Evolutionary conservation across 2,888 invertebrate species (phyloP), one percentile per base, ranked within the genome.

Genomic region (Hydriomena furcata): DNA sequence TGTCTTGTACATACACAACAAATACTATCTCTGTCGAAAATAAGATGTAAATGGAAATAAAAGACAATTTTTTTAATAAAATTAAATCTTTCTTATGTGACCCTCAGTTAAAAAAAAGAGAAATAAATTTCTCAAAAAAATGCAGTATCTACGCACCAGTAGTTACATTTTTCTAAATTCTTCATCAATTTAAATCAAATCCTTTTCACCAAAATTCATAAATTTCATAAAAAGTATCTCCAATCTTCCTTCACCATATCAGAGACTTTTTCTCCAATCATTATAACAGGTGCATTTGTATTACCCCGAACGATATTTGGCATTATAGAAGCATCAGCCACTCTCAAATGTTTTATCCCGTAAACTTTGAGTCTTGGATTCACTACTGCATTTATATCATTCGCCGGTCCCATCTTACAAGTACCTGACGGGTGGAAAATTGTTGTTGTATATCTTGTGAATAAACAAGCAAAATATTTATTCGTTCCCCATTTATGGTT

Each of bases 261-360:
- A 7, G 85, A 68, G 1, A 67, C 75, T 60, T 85, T 85, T 36
- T 97, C 96, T 0, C 93, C 96, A 38, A 96, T 96, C 96, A 96
- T 96, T 11, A 96, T 94, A 0, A 93, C 92, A 0, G 96, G 94
- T 0, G 95, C 96, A 71, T 96, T 96, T 0, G 96, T 96, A 73
- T 96, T 96, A 0, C 94, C 95, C 59, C 95, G 94, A 3, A 95
- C 91, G 41, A 96, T 93, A 7, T 81, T 89, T 0, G 96, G 96
- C 96, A 96, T 96, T 31, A 97, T 93, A 3, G 95, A 95, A 1
- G 95, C 95, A 77, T 96, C 96, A 0, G 93, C 93, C 0, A 96
- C 95, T 50, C 96, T 89, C 3, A 94, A 73, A 48, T 91, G 84
- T 24, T 55, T 59, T 28, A 84, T 60, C 0, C 84, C 84, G 62